Evolutionary conservation across 1,140 invertebrate genomes (phyloP), one percentile per base, ranked within the genome.

Genomic region (Cotesia glomerata): DNA sequence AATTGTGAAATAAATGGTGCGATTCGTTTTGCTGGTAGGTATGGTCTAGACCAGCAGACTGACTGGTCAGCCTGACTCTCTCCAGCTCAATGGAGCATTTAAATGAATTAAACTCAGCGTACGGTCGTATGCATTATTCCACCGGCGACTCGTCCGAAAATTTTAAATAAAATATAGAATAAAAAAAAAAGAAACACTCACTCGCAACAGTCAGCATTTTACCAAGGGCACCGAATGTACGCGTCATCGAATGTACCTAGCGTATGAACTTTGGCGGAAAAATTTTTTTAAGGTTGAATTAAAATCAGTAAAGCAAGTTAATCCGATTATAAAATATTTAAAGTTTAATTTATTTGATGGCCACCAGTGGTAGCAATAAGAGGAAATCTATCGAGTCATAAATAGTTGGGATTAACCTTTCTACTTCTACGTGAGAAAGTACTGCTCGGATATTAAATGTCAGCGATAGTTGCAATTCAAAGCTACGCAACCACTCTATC

Each of bases 11-110:
- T 72, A 72, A 66, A 73, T 73, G 58, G 58, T 49, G 35, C 13
- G 49, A 69, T 69, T 69, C 45, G 56, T 34, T 61, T 52, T 49
- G 18, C 67, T 14, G 62, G 51, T 16, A 61, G 61, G 7, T 36
- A n/a, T 32, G 11, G 14, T 45, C 39, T 45, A 45, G 39, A 45
- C 39, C 39, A 54, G 26, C 63, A 71, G 34, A 72, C 45, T 72
- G 63, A 58, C 70, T 63, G 58, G 62, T 72, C 63, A 72, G 52
- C 45, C 69, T 49, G 13, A 26, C 35, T 32, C 63, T 69, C 45
- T 45, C 35, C 67, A 35, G 73, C 69, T 74, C 73, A 62, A 71
- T 74, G 54, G 73, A 74, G 62, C 68, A 74, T 71, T 69, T 71
- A 74, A 74, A 74, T 71, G 73, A 74, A 74, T 74, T 74, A 74